A percentile compares a stretch with the other conserved stretches of the same genome.
Conservation (phyloP, 2,797 vertebrate species). For the Macrochelys suwanniensis region DNA sequence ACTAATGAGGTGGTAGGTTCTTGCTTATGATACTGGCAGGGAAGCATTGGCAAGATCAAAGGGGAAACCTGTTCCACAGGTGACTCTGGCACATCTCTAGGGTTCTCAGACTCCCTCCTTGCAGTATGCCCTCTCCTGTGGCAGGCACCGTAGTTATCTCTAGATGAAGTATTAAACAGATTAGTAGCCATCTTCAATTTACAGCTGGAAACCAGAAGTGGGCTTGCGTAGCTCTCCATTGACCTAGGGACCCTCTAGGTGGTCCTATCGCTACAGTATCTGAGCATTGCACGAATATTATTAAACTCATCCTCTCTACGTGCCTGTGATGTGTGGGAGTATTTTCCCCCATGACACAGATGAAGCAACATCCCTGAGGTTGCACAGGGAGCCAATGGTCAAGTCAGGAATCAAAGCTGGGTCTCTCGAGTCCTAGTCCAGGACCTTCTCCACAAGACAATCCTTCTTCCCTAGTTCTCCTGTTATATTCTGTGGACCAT, state of each 20-base stretch:
- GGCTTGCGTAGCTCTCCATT: not conserved
- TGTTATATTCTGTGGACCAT: not conserved
- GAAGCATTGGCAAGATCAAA: not conserved
- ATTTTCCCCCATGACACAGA: not conserved
- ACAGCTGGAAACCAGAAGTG: not conserved
- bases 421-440: not conserved
- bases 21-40: not conserved
- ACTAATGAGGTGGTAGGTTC: not conserved
- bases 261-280: not conserved
- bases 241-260: not conserved
- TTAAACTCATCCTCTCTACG: not conserved
- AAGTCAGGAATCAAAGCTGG: constrained; percentile 12
- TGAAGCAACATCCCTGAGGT: not conserved
- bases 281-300: not conserved
- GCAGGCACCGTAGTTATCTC: not conserved
- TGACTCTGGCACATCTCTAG: constrained; percentile 1
- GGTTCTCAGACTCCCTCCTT: not conserved
- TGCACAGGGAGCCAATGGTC: not conserved
- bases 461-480: not conserved
- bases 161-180: not conserved
- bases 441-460: constrained; percentile 25
- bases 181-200: not conserved
- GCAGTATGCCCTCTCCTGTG: not conserved
- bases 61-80: not conserved
- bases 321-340: constrained; percentile 20